phyloP scores from a whole-genome alignment of 2,113 vertebrate species.

The Plecturocebus donacophilus region DNA sequence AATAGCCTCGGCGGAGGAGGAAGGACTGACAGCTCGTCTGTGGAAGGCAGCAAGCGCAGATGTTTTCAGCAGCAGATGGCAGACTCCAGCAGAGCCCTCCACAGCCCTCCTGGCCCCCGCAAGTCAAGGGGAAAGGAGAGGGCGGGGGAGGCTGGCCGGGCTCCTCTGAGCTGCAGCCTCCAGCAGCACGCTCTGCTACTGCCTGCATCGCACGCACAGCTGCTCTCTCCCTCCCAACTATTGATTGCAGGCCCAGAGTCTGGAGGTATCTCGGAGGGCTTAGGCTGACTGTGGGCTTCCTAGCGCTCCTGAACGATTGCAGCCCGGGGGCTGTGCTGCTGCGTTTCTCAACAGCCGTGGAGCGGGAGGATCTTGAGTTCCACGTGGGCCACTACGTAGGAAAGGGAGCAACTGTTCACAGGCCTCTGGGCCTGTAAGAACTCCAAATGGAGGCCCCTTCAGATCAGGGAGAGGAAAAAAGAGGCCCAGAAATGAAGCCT shows the following conservation, averaged over 20 bases:
- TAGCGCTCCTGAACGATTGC: rapidly evolving
- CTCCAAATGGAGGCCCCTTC: background rate
- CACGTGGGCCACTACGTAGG: rapidly evolving
- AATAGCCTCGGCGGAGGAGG: background rate
- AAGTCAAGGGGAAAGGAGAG: constrained; percentile 57
- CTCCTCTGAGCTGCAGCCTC: background rate
- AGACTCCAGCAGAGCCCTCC: constrained; percentile 49
- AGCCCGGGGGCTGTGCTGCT: background rate
- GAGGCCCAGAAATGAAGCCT: background rate
- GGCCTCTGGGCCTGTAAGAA: background rate
- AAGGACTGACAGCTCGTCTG: constrained; percentile 61
- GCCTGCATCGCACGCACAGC: background rate
- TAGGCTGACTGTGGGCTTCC: background rate
- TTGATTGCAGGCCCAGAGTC: background rate
- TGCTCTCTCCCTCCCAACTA: background rate
- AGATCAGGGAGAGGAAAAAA: background rate
- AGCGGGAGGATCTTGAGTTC: too few relatives aligned
- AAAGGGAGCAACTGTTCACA: background rate
- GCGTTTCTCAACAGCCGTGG: background rate
- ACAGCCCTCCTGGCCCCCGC: background rate
- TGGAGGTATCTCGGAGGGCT: background rate
- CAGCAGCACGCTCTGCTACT: background rate
- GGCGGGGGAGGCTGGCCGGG: constrained; percentile 8
- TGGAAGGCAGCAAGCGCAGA: constrained; percentile 63
- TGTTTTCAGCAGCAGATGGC: constrained; percentile 70